Conservation (phyloP, 2,797 vertebrate genomes). For the Otolemur crassicaudatus region DNA sequence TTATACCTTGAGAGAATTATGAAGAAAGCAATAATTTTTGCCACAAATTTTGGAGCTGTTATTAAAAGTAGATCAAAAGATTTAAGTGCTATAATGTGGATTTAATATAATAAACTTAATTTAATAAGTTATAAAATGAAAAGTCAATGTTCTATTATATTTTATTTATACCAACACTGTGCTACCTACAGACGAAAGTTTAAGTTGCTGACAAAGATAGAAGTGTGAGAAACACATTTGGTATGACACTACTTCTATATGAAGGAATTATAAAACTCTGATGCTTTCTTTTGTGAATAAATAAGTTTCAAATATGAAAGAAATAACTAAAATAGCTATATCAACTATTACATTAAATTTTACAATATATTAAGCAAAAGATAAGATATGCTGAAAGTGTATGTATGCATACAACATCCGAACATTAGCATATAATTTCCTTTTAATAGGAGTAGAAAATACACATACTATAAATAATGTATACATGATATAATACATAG, state of each 20-base stretch:
- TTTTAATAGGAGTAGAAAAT: neutral
- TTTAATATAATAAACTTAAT: neutral
- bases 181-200: neutral
- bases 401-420: neutral
- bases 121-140: neutral
- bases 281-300: neutral
- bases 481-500: neutral
- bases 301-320: neutral
- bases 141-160: neutral
- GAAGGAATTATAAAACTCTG: neutral
- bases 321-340: constrained; percentile 14
- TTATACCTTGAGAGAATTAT: neutral
- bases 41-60: neutral
- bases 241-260: neutral
- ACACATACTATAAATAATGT: neutral
- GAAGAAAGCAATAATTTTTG: neutral
- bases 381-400: neutral
- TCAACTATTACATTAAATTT: neutral
- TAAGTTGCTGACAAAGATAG: neutral
- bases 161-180: neutral
- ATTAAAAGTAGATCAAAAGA: neutral
- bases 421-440: neutral
- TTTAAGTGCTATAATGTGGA: neutral
- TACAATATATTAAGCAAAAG: neutral
- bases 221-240: neutral